Evolutionary conservation across 2,113 vertebrate species (phyloP), one percentile per base, ranked within the genome.

Genomic region (Ailurus styani): DNA sequence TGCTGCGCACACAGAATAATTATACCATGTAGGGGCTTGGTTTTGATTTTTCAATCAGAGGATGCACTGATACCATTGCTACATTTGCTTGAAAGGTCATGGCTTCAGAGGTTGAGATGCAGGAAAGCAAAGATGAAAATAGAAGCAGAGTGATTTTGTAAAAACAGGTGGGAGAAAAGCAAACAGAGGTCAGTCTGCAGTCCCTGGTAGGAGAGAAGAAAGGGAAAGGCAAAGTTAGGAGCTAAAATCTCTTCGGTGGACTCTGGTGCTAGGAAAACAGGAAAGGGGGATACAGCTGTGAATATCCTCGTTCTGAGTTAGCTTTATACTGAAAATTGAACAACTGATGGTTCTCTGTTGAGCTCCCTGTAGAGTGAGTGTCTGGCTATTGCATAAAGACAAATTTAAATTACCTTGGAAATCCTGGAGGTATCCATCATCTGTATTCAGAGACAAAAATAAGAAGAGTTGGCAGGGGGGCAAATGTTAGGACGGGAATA

Each of bases 1-100:
- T 96, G 20, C 85, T 70, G 94, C 0, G 2, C 93, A 78, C 85
- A 70, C 77, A 87, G 92, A 95, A 86, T 98, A 97, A 98, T 98
- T 97, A 96, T 40, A 45, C 88, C 50, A 17, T 37, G 95, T 93
- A 90, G 83, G 90, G 92, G 82, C 72, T 97, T 91, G 21, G 91
- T 94, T 98, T 98, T 97, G 97, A 97, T 98, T 97, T 97, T 98
- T 97, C 98, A 96, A 81, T 98, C 97, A 97, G 94, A 94, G 88
- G 93, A 95, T 94, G 88, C 21, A 62, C 88, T 47, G 95, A 77
- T 93, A 87, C 87, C 82, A 50, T 86, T 55, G 96, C 94, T 89
- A 79, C 78, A 95, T 87, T 98, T 97, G 93, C 97, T 97, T 23
- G 25, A 98, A 97, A 97, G 97, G 97, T 98, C 97, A 95, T 27